phyloP scores from a whole-genome alignment of 2,888 invertebrate species.

The Ophion costatus region DNA sequence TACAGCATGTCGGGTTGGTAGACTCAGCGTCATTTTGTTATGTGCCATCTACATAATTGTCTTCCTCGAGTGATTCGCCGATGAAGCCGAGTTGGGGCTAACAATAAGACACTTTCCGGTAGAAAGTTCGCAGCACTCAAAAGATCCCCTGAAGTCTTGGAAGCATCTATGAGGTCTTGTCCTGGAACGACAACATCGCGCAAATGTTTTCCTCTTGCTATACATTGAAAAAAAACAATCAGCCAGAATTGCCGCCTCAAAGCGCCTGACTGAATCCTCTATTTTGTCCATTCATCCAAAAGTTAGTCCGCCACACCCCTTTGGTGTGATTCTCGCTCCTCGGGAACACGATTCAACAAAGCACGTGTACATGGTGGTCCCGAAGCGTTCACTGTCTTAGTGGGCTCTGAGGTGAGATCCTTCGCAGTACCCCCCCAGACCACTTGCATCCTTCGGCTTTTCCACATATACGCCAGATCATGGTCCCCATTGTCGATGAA shows the following conservation, averaged over 20 bases:
- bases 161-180: background rate
- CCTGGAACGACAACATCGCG: background rate
- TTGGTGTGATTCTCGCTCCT: constrained; percentile 41
- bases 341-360: constrained; percentile 39
- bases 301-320: constrained; percentile 72
- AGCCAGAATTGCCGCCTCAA: constrained; percentile 2
- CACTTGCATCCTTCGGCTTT: constrained; percentile 6
- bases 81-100: constrained; percentile 1
- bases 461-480: constrained; percentile 13
- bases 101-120: background rate
- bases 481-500: constrained; percentile 32
- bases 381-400: constrained; percentile 24
- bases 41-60: constrained; percentile 44
- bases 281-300: constrained; percentile 70
- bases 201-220: background rate
- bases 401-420: constrained; percentile 22
- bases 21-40: constrained; percentile 70
- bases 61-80: constrained; percentile 54
- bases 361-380: constrained; percentile 30
- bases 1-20: constrained; percentile 64
- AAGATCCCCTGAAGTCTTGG: background rate
- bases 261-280: constrained; percentile 6
- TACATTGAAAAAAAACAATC: constrained; percentile 14
- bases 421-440: constrained; percentile 17
- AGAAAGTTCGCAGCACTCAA: background rate